Percentiles rank a stretch among this genome's conserved stretches.
Conservation (phyloP, 92 coral and sea anemone species). For the Palythoa caribaeorum region DNA sequence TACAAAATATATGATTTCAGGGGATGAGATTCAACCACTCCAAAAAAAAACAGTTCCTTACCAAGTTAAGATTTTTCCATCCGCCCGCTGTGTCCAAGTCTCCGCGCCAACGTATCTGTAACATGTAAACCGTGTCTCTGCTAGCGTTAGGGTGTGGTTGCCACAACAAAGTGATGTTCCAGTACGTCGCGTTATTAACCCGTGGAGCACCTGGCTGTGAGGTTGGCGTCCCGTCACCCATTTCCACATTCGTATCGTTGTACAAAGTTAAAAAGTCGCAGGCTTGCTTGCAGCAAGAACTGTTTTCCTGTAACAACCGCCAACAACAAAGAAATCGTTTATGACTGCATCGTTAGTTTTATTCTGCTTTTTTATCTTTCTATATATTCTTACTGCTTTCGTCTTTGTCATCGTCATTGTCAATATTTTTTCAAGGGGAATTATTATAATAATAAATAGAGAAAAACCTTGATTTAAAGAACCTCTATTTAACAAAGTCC, state of each 20-base stretch:
- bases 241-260: background rate
- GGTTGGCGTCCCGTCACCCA: background rate
- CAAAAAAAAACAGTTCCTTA: background rate
- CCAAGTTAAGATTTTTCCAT: conserved; percentile 42
- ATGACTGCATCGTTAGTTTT: background rate
- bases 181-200: background rate
- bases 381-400: background rate
- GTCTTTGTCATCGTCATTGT: background rate
- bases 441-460: background rate
- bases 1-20: too few relatives aligned
- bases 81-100: background rate
- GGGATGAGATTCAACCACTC: background rate
- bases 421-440: background rate
- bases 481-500: too few relatives aligned
- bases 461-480: background rate
- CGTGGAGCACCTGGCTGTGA: conserved; percentile 13
- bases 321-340: background rate
- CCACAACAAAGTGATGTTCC: conserved; percentile 37
- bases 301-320: background rate
- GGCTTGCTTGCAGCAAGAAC: conserved; percentile 4
- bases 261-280: conserved; percentile 10
- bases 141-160: conserved; percentile 22
- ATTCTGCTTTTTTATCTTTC: background rate
- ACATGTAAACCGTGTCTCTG: conserved; percentile 6
- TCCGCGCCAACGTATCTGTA: conserved; percentile 40